Evolutionary conservation across 2,888 invertebrate species (phyloP).

Genomic region (Abscondita cerata): DNA sequence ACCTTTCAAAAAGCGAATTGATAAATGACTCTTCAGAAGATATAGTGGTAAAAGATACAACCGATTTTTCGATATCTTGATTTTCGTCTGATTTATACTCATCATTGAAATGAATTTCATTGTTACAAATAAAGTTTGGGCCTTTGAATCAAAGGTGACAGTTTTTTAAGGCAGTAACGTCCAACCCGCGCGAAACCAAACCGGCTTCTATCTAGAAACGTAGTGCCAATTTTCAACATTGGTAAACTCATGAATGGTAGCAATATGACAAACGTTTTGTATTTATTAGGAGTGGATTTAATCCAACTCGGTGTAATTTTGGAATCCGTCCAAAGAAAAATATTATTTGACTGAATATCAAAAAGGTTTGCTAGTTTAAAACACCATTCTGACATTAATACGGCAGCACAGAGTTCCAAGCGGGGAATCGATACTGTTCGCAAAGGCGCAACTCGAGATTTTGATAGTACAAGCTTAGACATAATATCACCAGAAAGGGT

Average conservation of each 20-base stretch:
- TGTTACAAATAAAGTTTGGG: no score
- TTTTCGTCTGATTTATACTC: no score
- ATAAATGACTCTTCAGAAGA: no score
- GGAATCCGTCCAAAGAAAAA: conserved; percentile 30
- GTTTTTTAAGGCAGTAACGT: no score
- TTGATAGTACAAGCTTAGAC: conserved; percentile 16
- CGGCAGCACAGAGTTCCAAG: conserved; percentile 25
- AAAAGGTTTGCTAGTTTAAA: conserved; percentile 6
- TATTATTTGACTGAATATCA: not conserved
- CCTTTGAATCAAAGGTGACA: no score
- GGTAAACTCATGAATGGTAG: conserved; percentile 21
- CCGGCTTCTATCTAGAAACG: no score
- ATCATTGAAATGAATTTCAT: no score
- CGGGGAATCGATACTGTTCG: conserved; percentile 22
- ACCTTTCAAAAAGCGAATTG: no score
- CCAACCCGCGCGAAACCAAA: no score
- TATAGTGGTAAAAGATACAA: no score
- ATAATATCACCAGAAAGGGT: conserved; percentile 17
- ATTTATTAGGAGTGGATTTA: conserved; percentile 18
- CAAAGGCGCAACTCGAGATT: conserved; percentile 27
- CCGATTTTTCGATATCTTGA: no score
- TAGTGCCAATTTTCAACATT: conserved; percentile 20
- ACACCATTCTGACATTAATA: conserved; percentile 18
- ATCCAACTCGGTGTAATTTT: conserved; percentile 36
- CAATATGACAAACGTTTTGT: conserved; percentile 33